Base-by-base conservation (phyloP, 1,140 invertebrate species). In the Trichonephila clavata region DNA sequence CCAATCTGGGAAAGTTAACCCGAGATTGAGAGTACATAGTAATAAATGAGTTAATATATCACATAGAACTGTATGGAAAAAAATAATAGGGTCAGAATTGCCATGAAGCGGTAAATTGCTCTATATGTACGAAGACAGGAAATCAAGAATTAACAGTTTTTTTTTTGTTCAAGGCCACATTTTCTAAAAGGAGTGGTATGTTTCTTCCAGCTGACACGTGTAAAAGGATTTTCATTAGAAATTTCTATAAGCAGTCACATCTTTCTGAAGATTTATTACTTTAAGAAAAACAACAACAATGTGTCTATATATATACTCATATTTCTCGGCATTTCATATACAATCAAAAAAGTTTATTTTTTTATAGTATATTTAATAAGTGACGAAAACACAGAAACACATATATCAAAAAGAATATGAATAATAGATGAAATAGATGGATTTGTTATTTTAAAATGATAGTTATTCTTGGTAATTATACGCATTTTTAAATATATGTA, bases 141-240 rank as follows among this genome's bases (percentile, higher is more conserved):
- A 87, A 87, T 87, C 60, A 39, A 50, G 86, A 87, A 87, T 87
- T 65, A 87, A 20, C 59, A 21, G 24, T 39, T 43, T 39, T 68
- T 39, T 68, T 68, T 68, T 13, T 2, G 6, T n/a, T 68, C 21
- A 24, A 27, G n/a, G 13, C n/a, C 21, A 68, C n/a, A 32, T 39
- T 39, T 68, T 68, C 7, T n/a, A 63, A 24, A 68, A n/a, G 65
- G 65, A 68, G 65, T 68, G 65, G 65, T 68, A 13, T 68, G 2
- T 68, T 24, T n/a, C n/a, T 68, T 24, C 65, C 13, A 24, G 65
- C 0, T 24, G n/a, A 68, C n/a, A 68, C 21, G n/a, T n/a, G 65
- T 13, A 21, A 68, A 68, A 21, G n/a, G 7, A 10, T 68, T 68
- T 24, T 68, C 65, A 68, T 68, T 24, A 68, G n/a, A 24, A 18